Evolutionary conservation across 2,113 vertebrate genomes (phyloP), one percentile per base, ranked within the genome.

Genomic region (Nyctereutes procyonoides): DNA sequence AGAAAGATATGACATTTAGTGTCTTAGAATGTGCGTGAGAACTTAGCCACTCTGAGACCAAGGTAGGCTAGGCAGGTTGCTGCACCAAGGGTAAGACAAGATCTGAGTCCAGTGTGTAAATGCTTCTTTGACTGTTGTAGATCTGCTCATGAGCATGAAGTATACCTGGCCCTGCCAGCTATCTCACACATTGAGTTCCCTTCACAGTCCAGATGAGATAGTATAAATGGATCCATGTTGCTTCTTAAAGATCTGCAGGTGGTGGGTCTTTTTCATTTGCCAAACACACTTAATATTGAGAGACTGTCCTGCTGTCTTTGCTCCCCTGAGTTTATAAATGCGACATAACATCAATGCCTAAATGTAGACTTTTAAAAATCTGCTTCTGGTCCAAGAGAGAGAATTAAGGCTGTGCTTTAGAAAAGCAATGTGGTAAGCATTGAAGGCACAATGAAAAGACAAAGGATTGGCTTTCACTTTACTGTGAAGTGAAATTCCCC

Each of bases 401-500:
- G 69, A 71, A 79, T 15, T 65, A 69, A 93, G 43, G 74, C 73
- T 87, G 11, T 55, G 26, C 28, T 35, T 88, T 63, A 95, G 48
- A 93, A 93, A 92, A 92, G 53, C 65, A 81, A 67, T 35, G 2
- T 43, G 69, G 87, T 81, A 80, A 92, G 35, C 86, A 20, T 17
- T 83, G 63, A 69, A 79, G 77, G 87, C 65, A 73, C 24, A 38
- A 81, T 69, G 96, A 62, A 79, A 95, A 97, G 80, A 88, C 26
- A 69, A 88, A 83, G 30, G 62, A n/a, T 28, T 67, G 24, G 30
- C 48, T 96, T 93, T 51, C 43, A 48, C n/a, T 62, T 67, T 11
- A 48, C 67, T 95, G 85, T 77, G 55, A 97, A 96, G 94, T 74
- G 74, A 73, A 83, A n/a, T 67, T 71, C 14, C 28, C 76, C 67